Evolutionary conservation across 2,797 vertebrate species (phyloP).

Genomic region (Rhinichthys osculus): DNA sequence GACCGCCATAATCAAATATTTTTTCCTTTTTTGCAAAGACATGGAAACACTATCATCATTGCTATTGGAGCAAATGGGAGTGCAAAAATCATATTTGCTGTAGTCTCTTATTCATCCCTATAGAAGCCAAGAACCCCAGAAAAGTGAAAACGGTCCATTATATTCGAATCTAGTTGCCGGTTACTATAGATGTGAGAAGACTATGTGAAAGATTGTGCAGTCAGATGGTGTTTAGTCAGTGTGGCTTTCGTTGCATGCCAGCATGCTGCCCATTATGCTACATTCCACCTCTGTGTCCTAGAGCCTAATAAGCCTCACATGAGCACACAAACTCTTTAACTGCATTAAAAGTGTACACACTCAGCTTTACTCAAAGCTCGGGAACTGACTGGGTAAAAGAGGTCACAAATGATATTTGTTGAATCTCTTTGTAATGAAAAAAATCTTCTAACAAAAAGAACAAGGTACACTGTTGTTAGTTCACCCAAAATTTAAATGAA

Average conservation of each 20-base stretch:
- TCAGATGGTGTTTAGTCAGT: conserved; percentile 32
- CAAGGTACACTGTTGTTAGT: neutral
- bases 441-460: neutral
- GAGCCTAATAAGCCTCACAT: conserved; percentile 77
- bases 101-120: neutral
- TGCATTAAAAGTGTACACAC: conserved; percentile 64
- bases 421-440: conserved; percentile 6
- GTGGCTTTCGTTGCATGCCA: conserved; percentile 56
- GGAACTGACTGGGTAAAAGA: neutral
- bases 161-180: neutral
- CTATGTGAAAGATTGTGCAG: conserved; percentile 15
- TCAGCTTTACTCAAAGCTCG: conserved; percentile 33
- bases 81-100: neutral
- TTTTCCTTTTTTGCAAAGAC: neutral
- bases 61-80: neutral
- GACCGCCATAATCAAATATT: neutral
- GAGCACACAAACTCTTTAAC: conserved; percentile 69
- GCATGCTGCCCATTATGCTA: conserved; percentile 68
- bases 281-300: conserved; percentile 69
- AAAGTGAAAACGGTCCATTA: neutral
- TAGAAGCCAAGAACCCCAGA: neutral
- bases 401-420: conserved; percentile 7
- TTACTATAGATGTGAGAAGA: conserved; percentile 30
- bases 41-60: neutral
- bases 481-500: too few relatives aligned